These are phyloP conservation scores for Meloidogyne chitwoodi DNA, from an alignment of 1,140 invertebrate genomes.

Conservation along the genomic window DNA sequence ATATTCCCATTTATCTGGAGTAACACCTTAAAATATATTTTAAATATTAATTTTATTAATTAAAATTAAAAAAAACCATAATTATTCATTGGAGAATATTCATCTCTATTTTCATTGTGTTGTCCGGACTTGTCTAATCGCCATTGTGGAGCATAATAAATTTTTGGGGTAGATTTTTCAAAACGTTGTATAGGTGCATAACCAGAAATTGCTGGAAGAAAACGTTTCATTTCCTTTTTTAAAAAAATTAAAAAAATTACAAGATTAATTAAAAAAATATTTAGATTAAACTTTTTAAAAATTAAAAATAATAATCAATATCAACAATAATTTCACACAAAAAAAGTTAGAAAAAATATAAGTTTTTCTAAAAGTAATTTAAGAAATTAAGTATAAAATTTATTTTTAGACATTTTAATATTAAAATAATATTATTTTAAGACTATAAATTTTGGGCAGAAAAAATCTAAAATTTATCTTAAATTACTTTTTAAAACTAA, in stretches of 20 bases:
- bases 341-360: no score
- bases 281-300: neutral
- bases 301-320: no score
- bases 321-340: no score
- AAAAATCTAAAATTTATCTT: no score
- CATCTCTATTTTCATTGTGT: slow-evolving; percentile 15
- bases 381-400: no score
- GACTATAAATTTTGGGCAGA: no score
- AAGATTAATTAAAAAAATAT: neutral
- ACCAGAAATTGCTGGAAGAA: slow-evolving; percentile 1
- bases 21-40: slow-evolving; percentile 16
- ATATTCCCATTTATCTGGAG: slow-evolving; percentile 60
- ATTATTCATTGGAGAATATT: slow-evolving; percentile 38
- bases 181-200: slow-evolving; percentile 49
- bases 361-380: no score
- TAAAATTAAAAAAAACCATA: slow-evolving; percentile 17
- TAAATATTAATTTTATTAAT: no score
- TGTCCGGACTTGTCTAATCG: slow-evolving; percentile 39
- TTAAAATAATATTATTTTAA: no score
- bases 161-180: slow-evolving; percentile 44
- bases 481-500: neutral
- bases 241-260: neutral
- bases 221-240: neutral
- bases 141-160: slow-evolving; percentile 60
- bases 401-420: no score